phyloP scores from a whole-genome alignment of 2,113 vertebrate genomes.

The Misgurnus anguillicaudatus region DNA sequence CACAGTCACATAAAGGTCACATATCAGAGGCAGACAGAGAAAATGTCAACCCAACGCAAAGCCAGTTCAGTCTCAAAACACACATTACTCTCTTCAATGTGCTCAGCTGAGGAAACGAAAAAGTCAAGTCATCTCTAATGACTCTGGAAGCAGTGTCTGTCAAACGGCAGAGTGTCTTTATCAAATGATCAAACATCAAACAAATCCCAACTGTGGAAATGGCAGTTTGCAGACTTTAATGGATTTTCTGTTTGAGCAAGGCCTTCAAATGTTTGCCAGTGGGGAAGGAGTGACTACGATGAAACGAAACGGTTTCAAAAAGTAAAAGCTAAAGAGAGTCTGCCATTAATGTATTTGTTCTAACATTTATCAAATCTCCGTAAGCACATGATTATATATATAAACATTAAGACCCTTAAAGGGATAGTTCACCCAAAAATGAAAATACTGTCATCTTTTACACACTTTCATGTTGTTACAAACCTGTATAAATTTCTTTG shows the following conservation, averaged over 20 bases:
- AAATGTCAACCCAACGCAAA: constrained; percentile 43
- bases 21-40: constrained; percentile 55
- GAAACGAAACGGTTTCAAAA: constrained; percentile 4
- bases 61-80: not conserved
- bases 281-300: constrained; percentile 11
- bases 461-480: too few relatives aligned
- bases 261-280: constrained; percentile 33
- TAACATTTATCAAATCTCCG: not conserved
- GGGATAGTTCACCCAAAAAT: too few relatives aligned
- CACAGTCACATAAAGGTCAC: constrained; percentile 65
- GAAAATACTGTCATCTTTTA: too few relatives aligned
- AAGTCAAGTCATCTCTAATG: constrained; percentile 9
- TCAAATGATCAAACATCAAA: constrained; percentile 28
- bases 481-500: too few relatives aligned
- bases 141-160: not conserved
- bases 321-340: too few relatives aligned
- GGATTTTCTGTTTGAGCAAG: constrained; percentile 23
- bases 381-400: too few relatives aligned
- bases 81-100: not conserved
- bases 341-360: not conserved
- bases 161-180: constrained; percentile 5
- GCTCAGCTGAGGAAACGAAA: constrained; percentile 1
- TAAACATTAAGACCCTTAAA: too few relatives aligned
- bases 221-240: constrained; percentile 26
- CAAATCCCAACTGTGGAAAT: constrained; percentile 26